These are phyloP conservation scores for Drosophila repleta DNA, from an alignment of 1,140 invertebrate genomes.

Conservation along the genomic window DNA sequence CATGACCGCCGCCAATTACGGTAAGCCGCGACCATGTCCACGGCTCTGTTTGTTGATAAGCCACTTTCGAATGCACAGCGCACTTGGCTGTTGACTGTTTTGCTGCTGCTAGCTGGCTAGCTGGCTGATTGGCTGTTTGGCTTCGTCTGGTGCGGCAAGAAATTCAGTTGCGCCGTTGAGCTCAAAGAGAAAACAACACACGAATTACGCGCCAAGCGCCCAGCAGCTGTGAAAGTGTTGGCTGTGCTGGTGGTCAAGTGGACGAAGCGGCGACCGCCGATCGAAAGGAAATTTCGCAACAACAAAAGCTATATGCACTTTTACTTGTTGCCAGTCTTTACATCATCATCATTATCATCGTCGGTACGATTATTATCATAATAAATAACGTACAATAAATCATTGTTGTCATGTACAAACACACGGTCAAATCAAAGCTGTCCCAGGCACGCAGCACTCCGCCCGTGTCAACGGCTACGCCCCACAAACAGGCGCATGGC, in stretches of 20 bases:
- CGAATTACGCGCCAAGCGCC: constrained; percentile 51
- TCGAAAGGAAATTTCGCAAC: constrained; percentile 63
- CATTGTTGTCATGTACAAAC: constrained; percentile 63
- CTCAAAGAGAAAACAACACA: constrained; percentile 77
- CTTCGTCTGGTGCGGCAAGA: constrained; percentile 49
- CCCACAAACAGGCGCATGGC: constrained; percentile 30
- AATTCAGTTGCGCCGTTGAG: constrained; percentile 77
- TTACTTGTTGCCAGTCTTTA: constrained; percentile 55
- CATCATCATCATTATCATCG: constrained; percentile 29
- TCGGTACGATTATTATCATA: neutral
- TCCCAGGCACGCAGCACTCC: constrained; percentile 60
- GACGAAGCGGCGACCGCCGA: constrained; percentile 8
- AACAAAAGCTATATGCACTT: constrained; percentile 72
- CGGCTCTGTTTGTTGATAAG: constrained; percentile 68
- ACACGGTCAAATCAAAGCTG: constrained; percentile 71
- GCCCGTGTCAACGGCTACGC: constrained; percentile 23
- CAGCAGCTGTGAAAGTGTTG: constrained; percentile 71
- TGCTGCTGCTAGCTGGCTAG: neutral
- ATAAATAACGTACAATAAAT: constrained; percentile 16
- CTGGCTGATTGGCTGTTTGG: constrained; percentile 28
- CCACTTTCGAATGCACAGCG: constrained; percentile 79
- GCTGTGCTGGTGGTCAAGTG: constrained; percentile 47
- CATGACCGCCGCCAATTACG: constrained; percentile 59
- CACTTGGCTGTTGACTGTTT: constrained; percentile 45
- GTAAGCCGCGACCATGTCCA: constrained; percentile 61